A percentile compares a stretch with the other conserved stretches of the same genome.
Conservation (phyloP, 1,140 invertebrate genomes). For the Whitmania pigra region DNA sequence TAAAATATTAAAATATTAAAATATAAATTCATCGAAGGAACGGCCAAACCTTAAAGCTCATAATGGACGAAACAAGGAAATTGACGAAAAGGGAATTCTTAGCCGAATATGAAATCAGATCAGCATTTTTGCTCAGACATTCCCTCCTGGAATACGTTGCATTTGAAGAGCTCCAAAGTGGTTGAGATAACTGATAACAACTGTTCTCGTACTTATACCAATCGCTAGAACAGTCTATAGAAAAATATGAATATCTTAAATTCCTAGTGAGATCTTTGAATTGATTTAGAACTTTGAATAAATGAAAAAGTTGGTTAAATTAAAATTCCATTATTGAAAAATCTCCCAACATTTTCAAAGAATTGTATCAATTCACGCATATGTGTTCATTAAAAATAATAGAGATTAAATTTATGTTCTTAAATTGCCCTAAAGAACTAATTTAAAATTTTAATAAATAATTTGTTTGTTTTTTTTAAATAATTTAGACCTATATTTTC, state of each 20-base stretch:
- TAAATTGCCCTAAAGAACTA: too few relatives aligned
- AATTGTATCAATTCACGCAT: too few relatives aligned
- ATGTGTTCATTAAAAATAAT: too few relatives aligned
- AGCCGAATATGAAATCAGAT: background rate
- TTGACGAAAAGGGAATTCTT: constrained; percentile 1
- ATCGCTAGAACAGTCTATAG: background rate
- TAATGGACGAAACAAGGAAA: background rate
- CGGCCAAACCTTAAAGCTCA: background rate
- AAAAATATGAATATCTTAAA: background rate
- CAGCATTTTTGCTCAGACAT: background rate
- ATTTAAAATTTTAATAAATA: too few relatives aligned
- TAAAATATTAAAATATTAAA: too few relatives aligned
- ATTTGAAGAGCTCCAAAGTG: background rate
- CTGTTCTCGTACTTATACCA: background rate
- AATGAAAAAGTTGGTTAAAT: background rate
- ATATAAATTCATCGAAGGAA: too few relatives aligned
- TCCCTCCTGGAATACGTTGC: background rate
- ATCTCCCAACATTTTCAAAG: too few relatives aligned
- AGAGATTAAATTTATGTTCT: too few relatives aligned
- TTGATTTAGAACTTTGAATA: background rate
- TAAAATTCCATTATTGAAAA: background rate
- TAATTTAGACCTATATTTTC: too few relatives aligned
- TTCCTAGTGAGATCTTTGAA: background rate
- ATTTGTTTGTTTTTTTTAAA: too few relatives aligned
- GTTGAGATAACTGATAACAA: background rate